Evolutionary conservation across 1,140 invertebrate species (phyloP).

Genomic region (Pemphigus obesinymphae): DNA sequence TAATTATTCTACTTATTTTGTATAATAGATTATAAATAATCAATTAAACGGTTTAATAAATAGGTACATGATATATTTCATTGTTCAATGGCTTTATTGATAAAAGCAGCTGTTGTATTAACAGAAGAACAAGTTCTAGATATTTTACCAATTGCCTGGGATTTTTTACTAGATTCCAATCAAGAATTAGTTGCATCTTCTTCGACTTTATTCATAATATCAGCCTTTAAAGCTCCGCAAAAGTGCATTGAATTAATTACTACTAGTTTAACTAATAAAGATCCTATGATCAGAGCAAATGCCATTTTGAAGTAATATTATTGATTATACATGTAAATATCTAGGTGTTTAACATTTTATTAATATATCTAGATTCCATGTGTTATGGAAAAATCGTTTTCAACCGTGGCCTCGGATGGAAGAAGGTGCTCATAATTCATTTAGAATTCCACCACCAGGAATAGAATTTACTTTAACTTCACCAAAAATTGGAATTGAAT

Average conservation of each 20-base stretch:
- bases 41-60: slow-evolving; percentile 30
- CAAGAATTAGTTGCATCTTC: slow-evolving; percentile 72
- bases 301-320: slow-evolving; percentile 67
- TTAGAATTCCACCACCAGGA: slow-evolving; percentile 95
- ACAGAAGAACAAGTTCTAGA: slow-evolving; percentile 82
- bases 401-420: slow-evolving; percentile 99
- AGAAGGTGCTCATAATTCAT: slow-evolving; percentile 87
- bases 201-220: slow-evolving; percentile 87
- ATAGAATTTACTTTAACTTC: slow-evolving; percentile 99
- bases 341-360: background rate
- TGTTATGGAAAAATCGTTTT: slow-evolving; percentile 94
- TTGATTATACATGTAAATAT: background rate
- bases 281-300: slow-evolving; percentile 70
- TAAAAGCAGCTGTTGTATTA: slow-evolving; percentile 89
- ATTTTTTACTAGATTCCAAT: slow-evolving; percentile 78
- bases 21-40: background rate
- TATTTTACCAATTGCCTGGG: slow-evolving; percentile 87
- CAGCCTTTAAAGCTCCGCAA: slow-evolving; percentile 82
- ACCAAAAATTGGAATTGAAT: slow-evolving; percentile 95
- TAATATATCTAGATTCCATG: slow-evolving; percentile 67
- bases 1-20: too few species aligned
- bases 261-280: slow-evolving; percentile 74
- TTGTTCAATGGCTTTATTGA: slow-evolving; percentile 76
- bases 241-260: slow-evolving; percentile 84
- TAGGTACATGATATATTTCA: slow-evolving; percentile 83